Percentiles rank a stretch among this genome's conserved stretches.
phyloP scores from a whole-genome alignment of 2,888 invertebrate genomes.

The Parthenolecanium corni region DNA sequence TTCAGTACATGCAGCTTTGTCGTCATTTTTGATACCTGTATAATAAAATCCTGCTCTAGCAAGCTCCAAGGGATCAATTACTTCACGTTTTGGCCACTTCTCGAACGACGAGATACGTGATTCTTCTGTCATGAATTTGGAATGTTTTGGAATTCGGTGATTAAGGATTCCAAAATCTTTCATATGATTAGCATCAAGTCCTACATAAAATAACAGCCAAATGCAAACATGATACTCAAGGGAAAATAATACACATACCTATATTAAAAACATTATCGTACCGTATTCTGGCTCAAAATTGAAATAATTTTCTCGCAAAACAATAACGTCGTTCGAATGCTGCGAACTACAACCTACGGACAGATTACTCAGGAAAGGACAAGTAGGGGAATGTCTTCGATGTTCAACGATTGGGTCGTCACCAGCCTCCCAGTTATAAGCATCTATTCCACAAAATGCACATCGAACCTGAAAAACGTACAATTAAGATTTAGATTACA shows the following conservation, averaged over 20 bases:
- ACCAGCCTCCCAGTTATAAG: constrained; percentile 54
- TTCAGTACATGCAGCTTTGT: no score
- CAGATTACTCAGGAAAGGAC: constrained; percentile 36
- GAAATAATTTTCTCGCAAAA: constrained; percentile 27
- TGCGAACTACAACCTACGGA: constrained; percentile 27
- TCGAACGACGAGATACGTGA: constrained; percentile 56
- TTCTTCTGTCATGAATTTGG: constrained; percentile 56
- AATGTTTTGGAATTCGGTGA: constrained; percentile 51
- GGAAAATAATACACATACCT: background rate
- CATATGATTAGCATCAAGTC: constrained; percentile 34
- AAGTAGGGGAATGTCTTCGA: constrained; percentile 48
- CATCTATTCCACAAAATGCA: constrained; percentile 64
- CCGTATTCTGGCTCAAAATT: constrained; percentile 29
- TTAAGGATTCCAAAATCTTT: constrained; percentile 49
- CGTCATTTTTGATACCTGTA: no score
- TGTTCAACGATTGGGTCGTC: constrained; percentile 59
- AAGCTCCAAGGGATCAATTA: constrained; percentile 62
- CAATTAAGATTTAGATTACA: background rate
- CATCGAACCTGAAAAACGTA: constrained; percentile 51
- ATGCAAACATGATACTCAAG: no score
- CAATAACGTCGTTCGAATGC: constrained; percentile 29
- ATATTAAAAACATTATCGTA: background rate
- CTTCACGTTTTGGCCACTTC: constrained; percentile 62
- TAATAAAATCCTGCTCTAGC: constrained; percentile 86
- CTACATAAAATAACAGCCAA: constrained; percentile 22